A percentile compares a stretch with the other conserved stretches of the same genome.
Evolutionary conservation across 2,113 vertebrate species (phyloP).

Genomic region (Sakesphorus luctuosus): DNA sequence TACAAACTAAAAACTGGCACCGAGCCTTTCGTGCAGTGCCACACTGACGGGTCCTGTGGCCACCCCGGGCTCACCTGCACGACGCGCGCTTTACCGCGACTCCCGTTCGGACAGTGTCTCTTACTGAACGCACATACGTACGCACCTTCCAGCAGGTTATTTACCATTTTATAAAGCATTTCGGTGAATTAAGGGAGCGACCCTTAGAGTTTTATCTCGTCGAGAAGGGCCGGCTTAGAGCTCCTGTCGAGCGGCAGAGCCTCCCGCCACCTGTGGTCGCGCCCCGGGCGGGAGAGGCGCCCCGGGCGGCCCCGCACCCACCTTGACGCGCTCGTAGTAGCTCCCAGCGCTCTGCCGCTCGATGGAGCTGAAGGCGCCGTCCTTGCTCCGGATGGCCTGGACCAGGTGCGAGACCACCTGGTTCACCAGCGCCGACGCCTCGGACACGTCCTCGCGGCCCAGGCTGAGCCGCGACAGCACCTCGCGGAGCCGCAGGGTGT

Average conservation of each 20-base stretch:
- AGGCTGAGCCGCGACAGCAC: conserved; percentile 60
- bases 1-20: accelerated
- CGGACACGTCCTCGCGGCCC: background rate
- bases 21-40: accelerated
- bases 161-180: background rate
- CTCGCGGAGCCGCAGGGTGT: background rate
- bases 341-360: conserved; percentile 50
- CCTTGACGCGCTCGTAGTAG: conserved; percentile 80
- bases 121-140: background rate
- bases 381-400: background rate
- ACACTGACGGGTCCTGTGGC: accelerated
- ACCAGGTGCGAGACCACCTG: background rate
- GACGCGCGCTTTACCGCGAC: background rate
- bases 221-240: background rate
- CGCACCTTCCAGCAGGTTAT: too few relatives aligned
- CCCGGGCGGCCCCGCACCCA: background rate
- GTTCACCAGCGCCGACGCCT: conserved; percentile 54
- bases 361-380: conserved; percentile 4
- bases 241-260: background rate
- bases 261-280: background rate
- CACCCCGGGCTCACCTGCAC: background rate
- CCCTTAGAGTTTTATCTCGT: background rate
- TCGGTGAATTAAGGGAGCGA: background rate
- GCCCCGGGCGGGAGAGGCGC: background rate
- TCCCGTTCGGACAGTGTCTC: too few relatives aligned